Base-by-base conservation (phyloP, 2,113 vertebrate genomes). In the Taurulus bubalis region DNA sequence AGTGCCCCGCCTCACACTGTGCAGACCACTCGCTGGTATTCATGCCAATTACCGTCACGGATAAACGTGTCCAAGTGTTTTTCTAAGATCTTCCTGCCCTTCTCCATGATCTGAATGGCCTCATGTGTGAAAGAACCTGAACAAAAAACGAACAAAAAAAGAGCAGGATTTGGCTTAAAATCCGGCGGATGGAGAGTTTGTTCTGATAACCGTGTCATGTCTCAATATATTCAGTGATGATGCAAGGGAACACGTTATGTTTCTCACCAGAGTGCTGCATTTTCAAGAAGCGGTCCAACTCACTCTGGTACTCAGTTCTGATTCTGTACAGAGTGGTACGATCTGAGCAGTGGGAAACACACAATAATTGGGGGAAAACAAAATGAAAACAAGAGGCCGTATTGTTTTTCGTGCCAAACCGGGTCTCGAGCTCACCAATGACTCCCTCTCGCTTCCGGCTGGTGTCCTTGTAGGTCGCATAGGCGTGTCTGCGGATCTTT, bases 221-320 rank as follows among this genome's bases (percentile, higher is more conserved):
- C 14, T 36, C 14, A 64, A 65, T 12, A 7, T 8, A 51, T 59
- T 75, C 34, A 70, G 34, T 58, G 55, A 47, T 40, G 22, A 28
- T 28, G 24, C 18, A 62, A 55, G 4, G 1, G 15, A 40, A 49
- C 4, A 0, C n/a, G 40, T 24, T 70, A 34, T 49, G 22, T 66
- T 72, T 67, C 89, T 89, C 49, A 93, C 92, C 90, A 40, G 40
- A 75, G 24, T 20, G 24, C 1, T 15, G 0, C 2, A 4, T 40
- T 63, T 86, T 69, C 62, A 87, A 45, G 68, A 86, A 87, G 32
- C 38, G 65, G 4, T 88, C 22, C 65, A 94, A 94, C 87, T 94
- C 94, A 84, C 75, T 95, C 75, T 93, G 83, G 84, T 95, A 95
- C 85, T 94, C 94, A 6, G 93, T 94, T 64, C 80, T 86, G 59